A percentile compares a stretch with the other conserved stretches of the same genome.
These are phyloP conservation scores for Amphipyra tragopoginis DNA, from an alignment of 2,888 invertebrate genomes.

Conservation along the genomic window DNA sequence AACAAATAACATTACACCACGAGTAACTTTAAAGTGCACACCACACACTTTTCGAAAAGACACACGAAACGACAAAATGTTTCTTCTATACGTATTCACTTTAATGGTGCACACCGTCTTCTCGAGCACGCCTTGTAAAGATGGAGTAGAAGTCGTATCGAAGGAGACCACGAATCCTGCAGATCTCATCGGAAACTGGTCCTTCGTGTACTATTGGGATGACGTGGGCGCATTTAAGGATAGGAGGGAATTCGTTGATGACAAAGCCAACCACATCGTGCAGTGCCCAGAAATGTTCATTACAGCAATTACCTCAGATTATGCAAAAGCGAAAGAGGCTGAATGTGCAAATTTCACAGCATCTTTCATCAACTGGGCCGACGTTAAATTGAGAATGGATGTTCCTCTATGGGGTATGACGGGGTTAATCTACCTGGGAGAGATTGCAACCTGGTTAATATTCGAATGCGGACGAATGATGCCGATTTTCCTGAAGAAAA, in stretches of 20 bases:
- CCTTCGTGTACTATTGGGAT: conserved; percentile 48
- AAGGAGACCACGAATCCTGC: conserved; percentile 11
- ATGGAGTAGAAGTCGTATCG: conserved; percentile 33
- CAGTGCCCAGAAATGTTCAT: conserved; percentile 35
- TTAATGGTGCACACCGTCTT: no score
- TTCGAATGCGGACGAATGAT: conserved; percentile 25
- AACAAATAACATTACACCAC: no score
- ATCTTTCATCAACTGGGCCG: conserved; percentile 46
- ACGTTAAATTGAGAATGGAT: conserved; percentile 34
- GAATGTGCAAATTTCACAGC: conserved; percentile 15
- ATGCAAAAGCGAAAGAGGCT: conserved; percentile 16
- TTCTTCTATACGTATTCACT: no score
- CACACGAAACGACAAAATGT: no score
- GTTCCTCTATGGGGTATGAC: conserved; percentile 24
- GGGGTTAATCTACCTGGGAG: conserved; percentile 34
- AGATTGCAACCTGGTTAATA: conserved; percentile 42
- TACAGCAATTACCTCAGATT: conserved; percentile 10
- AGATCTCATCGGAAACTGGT: conserved; percentile 46
- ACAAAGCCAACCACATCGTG: not conserved
- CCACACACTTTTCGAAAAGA: no score
- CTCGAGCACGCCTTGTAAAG: conserved; percentile 2
- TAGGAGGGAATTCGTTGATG: conserved; percentile 20
- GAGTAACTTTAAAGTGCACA: no score
- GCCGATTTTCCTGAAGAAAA: conserved; percentile 21
- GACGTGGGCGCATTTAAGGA: conserved; percentile 13